Base-by-base conservation (phyloP, 2,797 vertebrate species). In the Helostoma temminkii region DNA sequence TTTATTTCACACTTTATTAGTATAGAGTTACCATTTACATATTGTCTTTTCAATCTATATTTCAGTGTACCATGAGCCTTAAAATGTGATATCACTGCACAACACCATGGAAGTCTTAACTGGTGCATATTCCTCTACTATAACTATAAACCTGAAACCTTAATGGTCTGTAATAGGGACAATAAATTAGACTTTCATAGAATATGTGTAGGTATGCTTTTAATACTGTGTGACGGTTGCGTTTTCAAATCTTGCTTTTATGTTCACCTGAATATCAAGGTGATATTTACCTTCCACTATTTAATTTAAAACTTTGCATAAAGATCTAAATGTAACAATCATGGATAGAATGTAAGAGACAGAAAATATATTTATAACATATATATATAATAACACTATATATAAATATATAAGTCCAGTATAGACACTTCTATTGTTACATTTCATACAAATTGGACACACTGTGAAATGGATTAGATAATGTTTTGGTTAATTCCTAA, bases 51-150 rank as follows among this genome's bases (percentile, higher is more conserved):
- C 12, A 46, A 22, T 60, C 24, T 62, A 14, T 71, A 53, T 64
- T 81, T 73, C 59, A 72, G 79, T 69, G 36, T 11, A 74, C 48
- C 37, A 52, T 56, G 34, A 2, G 89, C 92, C 89, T 90, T 93
- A 81, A 71, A 73, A 6, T 78, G 34, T 52, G 59, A 48, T 22
- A 61, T 54, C 3, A 42, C 71, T 84, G 83, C 81, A 83, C 14
- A 24, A 67, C 58, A 75, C 66, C 82, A 59, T 60, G 34, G 8
- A 80, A 46, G 82, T 80, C 86, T 87, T 85, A 82, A 79, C 7
- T 68, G 42, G 46, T 68, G 22, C 30, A 6, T 69, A 11, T n/a
- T n/a, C n/a, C n/a, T n/a, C n/a, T 43, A 30, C 12, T 32, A 2
- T 73, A 71, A 62, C 49, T 80, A 2, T 66, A 42, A 66, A 62